These are phyloP conservation scores for Campodea augens DNA, from an alignment of 1,140 invertebrate species.

Conservation along the genomic window DNA sequence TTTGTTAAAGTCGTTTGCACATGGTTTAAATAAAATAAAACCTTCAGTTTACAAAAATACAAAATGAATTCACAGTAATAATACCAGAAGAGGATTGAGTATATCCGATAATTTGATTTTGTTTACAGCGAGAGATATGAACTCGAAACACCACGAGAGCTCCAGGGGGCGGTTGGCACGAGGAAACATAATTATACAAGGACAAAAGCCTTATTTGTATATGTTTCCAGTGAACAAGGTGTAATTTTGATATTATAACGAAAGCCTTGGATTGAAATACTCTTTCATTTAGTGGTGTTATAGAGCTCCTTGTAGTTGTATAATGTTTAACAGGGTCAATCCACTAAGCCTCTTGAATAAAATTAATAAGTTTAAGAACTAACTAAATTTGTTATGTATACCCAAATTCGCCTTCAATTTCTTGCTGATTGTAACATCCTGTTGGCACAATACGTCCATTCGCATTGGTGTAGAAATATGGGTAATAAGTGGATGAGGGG, in stretches of 20 bases:
- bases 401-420: constrained; percentile 7
- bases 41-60: neutral
- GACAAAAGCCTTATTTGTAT: too few relatives aligned
- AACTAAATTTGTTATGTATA: neutral
- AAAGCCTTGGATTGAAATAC: too few relatives aligned
- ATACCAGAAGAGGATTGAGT: too few relatives aligned
- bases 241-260: too few relatives aligned
- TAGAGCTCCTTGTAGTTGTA: too few relatives aligned
- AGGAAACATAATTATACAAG: neutral
- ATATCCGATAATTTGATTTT: too few relatives aligned
- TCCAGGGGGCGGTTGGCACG: neutral
- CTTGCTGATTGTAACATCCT: constrained; percentile 1
- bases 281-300: too few relatives aligned
- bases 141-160: too few relatives aligned
- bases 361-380: neutral
- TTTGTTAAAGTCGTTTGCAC: too few relatives aligned
- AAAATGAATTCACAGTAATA: neutral
- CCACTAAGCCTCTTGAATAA: neutral
- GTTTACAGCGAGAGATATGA: too few relatives aligned
- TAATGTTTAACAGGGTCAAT: too few relatives aligned
- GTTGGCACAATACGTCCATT: constrained; percentile 8
- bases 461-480: constrained; percentile 16
- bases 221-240: too few relatives aligned
- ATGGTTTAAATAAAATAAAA: neutral
- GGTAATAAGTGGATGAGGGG: constrained; percentile 17